phyloP scores from a whole-genome alignment of 2,113 vertebrate species.

The Columba livia region DNA sequence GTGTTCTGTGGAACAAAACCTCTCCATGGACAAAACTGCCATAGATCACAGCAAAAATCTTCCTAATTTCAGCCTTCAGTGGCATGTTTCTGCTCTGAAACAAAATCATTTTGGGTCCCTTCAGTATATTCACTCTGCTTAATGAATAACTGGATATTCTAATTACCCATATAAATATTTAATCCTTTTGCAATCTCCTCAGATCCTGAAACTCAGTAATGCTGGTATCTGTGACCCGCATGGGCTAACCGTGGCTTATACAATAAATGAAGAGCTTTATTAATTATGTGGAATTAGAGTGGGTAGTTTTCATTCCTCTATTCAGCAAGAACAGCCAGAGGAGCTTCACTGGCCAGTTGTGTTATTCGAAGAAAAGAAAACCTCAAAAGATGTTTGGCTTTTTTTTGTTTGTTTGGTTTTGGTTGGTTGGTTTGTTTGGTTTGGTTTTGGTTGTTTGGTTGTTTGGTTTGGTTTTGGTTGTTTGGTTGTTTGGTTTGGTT shows the following conservation, averaged over 20 bases:
- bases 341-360: neutral
- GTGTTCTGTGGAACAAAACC: neutral
- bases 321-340: neutral
- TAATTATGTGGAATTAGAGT: neutral
- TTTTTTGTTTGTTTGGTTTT: too few species aligned
- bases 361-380: neutral
- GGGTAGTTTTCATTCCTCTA: neutral
- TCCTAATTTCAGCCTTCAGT: neutral
- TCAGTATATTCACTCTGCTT: neutral
- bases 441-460: too few species aligned
- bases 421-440: too few species aligned
- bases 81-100: neutral
- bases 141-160: neutral
- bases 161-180: neutral
- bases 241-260: neutral
- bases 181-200: neutral
- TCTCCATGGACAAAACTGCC: neutral
- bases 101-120: neutral
- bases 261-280: neutral
- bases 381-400: too few species aligned
- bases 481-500: too few species aligned
- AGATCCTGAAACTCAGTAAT: neutral
- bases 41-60: neutral
- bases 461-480: too few species aligned
- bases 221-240: accelerated